Percentiles rank a stretch among this genome's conserved stretches.
Evolutionary conservation across 2,888 invertebrate species (phyloP).

Genomic region (Oscheius sp.): DNA sequence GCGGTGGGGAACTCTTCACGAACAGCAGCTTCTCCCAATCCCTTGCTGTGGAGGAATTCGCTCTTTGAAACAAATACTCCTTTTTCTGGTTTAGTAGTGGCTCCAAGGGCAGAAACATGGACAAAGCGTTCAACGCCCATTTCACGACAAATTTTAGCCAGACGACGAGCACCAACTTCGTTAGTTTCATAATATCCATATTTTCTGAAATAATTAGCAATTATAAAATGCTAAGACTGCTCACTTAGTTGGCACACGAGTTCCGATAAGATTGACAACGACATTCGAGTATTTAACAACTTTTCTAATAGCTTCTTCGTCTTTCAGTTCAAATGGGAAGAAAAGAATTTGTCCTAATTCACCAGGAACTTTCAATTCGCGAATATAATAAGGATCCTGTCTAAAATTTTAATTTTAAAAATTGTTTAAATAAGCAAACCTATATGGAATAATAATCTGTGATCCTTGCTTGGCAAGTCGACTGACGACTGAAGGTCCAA

Average conservation of each 20-base stretch:
- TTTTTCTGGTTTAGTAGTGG: conserved; percentile 78
- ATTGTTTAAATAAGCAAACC: conserved; percentile 74
- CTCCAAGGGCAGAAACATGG: conserved; percentile 89
- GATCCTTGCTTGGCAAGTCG: conserved; percentile 77
- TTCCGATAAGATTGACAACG: conserved; percentile 91
- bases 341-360: conserved; percentile 79
- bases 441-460: conserved; percentile 89
- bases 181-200: conserved; percentile 87
- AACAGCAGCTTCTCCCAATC: conserved; percentile 85
- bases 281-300: conserved; percentile 90
- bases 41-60: conserved; percentile 80
- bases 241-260: conserved; percentile 86
- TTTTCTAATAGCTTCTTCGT: conserved; percentile 82
- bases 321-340: conserved; percentile 81
- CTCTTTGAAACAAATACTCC: conserved; percentile 72
- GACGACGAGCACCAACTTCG: conserved; percentile 82
- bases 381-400: conserved; percentile 81
- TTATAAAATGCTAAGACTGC: conserved; percentile 27
- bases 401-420: conserved; percentile 21
- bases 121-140: conserved; percentile 89
- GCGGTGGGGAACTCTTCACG: conserved; percentile 92
- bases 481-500: conserved; percentile 88
- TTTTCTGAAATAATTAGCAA: conserved; percentile 74
- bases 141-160: conserved; percentile 81
- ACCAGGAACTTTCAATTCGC: conserved; percentile 83